These are phyloP conservation scores for Dinoponera quadriceps DNA, from an alignment of 1,140 invertebrate genomes.

Conservation along the genomic window DNA sequence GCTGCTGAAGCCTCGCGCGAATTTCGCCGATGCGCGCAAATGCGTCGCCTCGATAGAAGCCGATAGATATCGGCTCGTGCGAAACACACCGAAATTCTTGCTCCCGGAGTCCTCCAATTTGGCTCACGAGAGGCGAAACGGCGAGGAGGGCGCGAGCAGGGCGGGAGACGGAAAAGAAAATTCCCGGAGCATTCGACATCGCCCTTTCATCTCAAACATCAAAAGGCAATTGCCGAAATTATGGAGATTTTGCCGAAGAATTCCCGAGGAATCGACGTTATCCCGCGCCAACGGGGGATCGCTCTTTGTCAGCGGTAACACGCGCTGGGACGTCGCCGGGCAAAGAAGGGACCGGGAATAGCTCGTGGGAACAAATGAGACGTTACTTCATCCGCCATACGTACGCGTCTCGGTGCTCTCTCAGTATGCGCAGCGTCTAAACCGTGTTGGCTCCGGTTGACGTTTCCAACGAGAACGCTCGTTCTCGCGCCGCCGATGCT, in stretches of 20 bases:
- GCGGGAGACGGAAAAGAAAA: slow-evolving; percentile 27
- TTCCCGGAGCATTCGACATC: slow-evolving; percentile 46
- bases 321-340: slow-evolving; percentile 41
- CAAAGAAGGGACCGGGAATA: slow-evolving; percentile 18
- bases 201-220: slow-evolving; percentile 84
- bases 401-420: slow-evolving; percentile 35
- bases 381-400: slow-evolving; percentile 64
- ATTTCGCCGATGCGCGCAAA: too few species aligned
- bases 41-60: too few species aligned
- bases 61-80: too few species aligned
- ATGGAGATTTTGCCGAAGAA: slow-evolving; percentile 83
- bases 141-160: slow-evolving; percentile 28
- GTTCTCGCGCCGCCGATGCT: slow-evolving; percentile 10
- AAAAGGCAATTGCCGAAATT: slow-evolving; percentile 84
- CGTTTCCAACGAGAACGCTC: slow-evolving; percentile 31
- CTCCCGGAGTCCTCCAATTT: slow-evolving; percentile 69
- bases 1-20: too few species aligned
- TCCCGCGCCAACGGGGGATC: slow-evolving; percentile 40
- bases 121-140: slow-evolving; percentile 58
- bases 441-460: slow-evolving; percentile 41
- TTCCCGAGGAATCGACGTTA: slow-evolving; percentile 80
- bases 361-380: slow-evolving; percentile 77
- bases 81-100: slow-evolving; percentile 23
- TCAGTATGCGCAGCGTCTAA: slow-evolving; percentile 34
- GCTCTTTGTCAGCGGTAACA: slow-evolving; percentile 76